These are phyloP conservation scores for Linnaemya tessellans DNA, from an alignment of 2,888 invertebrate species.

Conservation along the genomic window DNA sequence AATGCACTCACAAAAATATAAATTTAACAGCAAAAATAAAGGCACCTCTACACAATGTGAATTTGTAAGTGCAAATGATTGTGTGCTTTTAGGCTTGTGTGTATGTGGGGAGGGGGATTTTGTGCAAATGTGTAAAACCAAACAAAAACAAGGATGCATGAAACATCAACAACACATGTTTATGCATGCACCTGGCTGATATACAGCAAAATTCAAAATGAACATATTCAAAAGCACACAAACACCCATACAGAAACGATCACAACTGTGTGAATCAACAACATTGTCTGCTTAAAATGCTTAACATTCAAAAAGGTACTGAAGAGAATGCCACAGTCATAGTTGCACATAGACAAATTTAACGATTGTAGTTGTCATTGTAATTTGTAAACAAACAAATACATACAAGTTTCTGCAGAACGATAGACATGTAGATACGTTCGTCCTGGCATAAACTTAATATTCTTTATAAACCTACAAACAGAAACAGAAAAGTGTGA, in stretches of 20 bases:
- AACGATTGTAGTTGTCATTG: conserved; percentile 3
- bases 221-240: not conserved
- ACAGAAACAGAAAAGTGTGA: conserved; percentile 58
- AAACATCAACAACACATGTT: conserved; percentile 72
- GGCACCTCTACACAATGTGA: conserved; percentile 6
- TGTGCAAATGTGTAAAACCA: conserved; percentile 65
- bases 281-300: conserved; percentile 32
- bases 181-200: conserved; percentile 67
- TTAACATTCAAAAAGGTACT: conserved; percentile 49
- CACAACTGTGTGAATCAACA: not conserved
- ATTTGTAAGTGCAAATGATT: not conserved
- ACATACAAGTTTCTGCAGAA: not conserved
- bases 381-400: not conserved
- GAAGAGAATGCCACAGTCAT: conserved; percentile 35
- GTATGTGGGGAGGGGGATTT: not conserved
- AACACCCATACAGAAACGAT: not conserved
- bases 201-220: conserved; percentile 27
- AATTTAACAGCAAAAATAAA: conserved; percentile 18
- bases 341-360: conserved; percentile 5
- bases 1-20: conserved; percentile 12
- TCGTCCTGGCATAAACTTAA: conserved; percentile 44
- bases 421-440: conserved; percentile 9
- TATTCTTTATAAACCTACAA: conserved; percentile 36
- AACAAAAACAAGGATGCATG: conserved; percentile 68
- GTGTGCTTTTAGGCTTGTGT: not conserved